Evolutionary conservation across 1,140 invertebrate species (phyloP), one percentile per base, ranked within the genome.

Genomic region (Sinonovacula constricta): DNA sequence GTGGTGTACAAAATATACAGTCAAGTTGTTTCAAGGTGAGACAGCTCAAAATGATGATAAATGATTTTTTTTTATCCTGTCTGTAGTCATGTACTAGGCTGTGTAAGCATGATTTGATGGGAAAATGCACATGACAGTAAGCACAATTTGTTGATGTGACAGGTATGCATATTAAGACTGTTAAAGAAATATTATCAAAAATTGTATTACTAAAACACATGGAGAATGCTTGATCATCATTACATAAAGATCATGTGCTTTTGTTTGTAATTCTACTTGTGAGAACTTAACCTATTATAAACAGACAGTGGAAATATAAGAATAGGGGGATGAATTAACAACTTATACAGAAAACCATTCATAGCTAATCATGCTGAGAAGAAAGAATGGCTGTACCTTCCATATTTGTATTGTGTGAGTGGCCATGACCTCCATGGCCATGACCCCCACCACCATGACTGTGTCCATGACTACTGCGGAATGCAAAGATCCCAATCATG

Each of bases 401-500:
- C 89, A 93, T 92, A 83, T 95, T 94, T 30, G 92, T 93, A 85
- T 93, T 94, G 75, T 93, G 91, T 82, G 86, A 36, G 34, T 83
- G 83, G 24, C 80, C 80, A 71, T 86, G 83, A 75, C 83, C 78
- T 34, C 79, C 72, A 56, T 83, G 81, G 28, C 79, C 70, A 63
- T 87, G 83, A 62, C 84, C 78, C 28, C 80, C 79, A 12, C 83
- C 82, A 4, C 84, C 85, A 81, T 91, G 88, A 2, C 87, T 86
- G 83, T 92, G 91, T 1, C 92, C 92, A 85, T 95, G 94, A 2
- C 93, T 94, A 83, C 96, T 95, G 12, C 96, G 95, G 91, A 99
- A 99, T 24, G 96, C 97, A 92, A 98, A 98, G 79, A 99, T 98
- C 67, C 98, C 98, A 49, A 99, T 93, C 79, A 99, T 91, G 92